These are phyloP conservation scores for Leptothorax acervorum DNA, from an alignment of 2,888 invertebrate species.

Conservation along the genomic window DNA sequence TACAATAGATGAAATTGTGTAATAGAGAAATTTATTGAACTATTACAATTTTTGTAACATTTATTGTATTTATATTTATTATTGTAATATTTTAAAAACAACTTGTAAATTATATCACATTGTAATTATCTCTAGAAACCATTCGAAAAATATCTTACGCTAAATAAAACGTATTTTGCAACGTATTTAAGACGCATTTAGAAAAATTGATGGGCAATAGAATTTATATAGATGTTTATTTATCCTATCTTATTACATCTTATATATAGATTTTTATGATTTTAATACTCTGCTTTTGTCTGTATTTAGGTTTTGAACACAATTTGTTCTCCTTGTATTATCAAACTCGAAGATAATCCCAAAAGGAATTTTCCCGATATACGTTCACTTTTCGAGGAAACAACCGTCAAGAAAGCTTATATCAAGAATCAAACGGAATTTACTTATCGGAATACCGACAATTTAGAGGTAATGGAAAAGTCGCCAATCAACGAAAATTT, in stretches of 20 bases:
- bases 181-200: constrained; percentile 11
- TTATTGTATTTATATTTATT: constrained; percentile 11
- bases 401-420: background rate
- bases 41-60: constrained; percentile 20
- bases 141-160: constrained; percentile 23
- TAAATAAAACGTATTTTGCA: constrained; percentile 1
- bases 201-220: background rate
- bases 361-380: constrained; percentile 31
- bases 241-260: background rate
- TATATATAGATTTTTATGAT: background rate
- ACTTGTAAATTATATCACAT: constrained; percentile 31
- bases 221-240: background rate
- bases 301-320: constrained; percentile 66
- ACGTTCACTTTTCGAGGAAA: background rate
- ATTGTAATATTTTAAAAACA: constrained; percentile 21
- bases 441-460: background rate
- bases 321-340: constrained; percentile 62
- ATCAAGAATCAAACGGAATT: background rate
- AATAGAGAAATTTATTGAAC: constrained; percentile 8
- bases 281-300: background rate
- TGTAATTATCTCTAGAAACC: constrained; percentile 12
- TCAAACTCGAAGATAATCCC: constrained; percentile 55
- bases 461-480: background rate
- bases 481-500: background rate
- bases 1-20: background rate